Evolutionary conservation across 2,888 invertebrate genomes (phyloP), one percentile per base, ranked within the genome.

Genomic region (Hypolimnas misippus): DNA sequence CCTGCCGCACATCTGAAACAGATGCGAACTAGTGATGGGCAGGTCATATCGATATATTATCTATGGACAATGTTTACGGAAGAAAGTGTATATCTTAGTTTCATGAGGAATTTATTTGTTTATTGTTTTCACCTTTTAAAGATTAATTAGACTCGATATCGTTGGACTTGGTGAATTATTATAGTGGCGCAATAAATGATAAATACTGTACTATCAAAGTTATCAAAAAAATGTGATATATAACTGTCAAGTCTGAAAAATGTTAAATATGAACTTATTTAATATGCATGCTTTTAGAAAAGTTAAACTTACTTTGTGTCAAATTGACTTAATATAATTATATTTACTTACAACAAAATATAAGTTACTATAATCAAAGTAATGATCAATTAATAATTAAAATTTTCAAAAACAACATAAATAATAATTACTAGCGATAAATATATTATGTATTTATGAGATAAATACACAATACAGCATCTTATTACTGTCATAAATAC

Each of bases 1-100:
- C 91, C 90, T 90, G 91, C 87, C 82, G 82, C 73, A 77, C 91
- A 89, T 89, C 89, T 90, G 89, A 86, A 84, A 88, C 91, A 90
- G 91, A 91, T 91, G 91, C 82, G 74, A 77, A 70, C 62, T 86
- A 90, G 86, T 73, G 85, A 63, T 70, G 82, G 33, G 62, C 52
- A 19, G 12, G 21, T 46, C 40, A 31, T 63, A 73, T 75, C 76
- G 76, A 77, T 64, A 62, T 29, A 29, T 49, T 49, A 55, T 51
- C 46, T n/a, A 46, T 49, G 21, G 52, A 54, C 49, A 57, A 19
- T 51, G 55, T 63, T 59, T 59, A 63, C 50, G 59, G 59, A 59
- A 51, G 21, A 25, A 53, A 53, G 35, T 42, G 31, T 12, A n/a
- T 12, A n/a, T 21, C 19, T 10, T 40, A 14, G 16, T 44, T 46